These are phyloP conservation scores for Macrotrachela quadricornifera DNA, from an alignment of 1,140 invertebrate species.

Conservation along the genomic window DNA sequence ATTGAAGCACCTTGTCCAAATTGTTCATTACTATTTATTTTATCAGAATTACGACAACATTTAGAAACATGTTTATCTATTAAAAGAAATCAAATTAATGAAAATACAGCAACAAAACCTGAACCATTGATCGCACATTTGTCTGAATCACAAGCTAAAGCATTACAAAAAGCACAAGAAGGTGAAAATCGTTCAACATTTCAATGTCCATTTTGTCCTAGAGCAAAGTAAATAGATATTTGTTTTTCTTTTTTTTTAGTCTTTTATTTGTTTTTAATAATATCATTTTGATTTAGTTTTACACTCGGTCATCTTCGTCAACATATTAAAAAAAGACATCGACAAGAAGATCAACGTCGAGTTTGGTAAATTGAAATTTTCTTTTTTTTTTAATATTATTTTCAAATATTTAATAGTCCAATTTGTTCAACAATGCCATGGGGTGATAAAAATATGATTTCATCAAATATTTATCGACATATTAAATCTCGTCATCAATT, in stretches of 20 bases:
- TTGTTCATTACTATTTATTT: too few relatives aligned
- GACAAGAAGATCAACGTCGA: too few relatives aligned
- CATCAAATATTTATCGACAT: constrained; percentile 19
- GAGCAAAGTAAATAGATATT: constrained; percentile 11
- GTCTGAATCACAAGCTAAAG: too few relatives aligned
- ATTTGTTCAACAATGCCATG: constrained; percentile 27
- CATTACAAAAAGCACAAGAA: too few relatives aligned
- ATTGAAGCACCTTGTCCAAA: too few relatives aligned
- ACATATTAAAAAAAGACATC: neutral
- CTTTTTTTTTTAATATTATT: neutral
- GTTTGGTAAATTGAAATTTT: neutral
- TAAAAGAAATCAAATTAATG: too few relatives aligned
- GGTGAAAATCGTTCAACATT: constrained; percentile 14
- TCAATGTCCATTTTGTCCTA: constrained; percentile 15
- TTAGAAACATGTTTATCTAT: too few relatives aligned
- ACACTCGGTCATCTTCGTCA: neutral
- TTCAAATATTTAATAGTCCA: constrained; percentile 19
- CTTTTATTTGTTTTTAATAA: too few relatives aligned
- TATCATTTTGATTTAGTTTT: neutral
- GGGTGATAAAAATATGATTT: constrained; percentile 18
- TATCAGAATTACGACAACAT: too few relatives aligned
- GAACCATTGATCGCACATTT: too few relatives aligned
- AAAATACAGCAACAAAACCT: too few relatives aligned
- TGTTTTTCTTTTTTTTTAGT: constrained; percentile 17
- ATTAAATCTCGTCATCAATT: constrained; percentile 18